These are phyloP conservation scores for Micromys minutus DNA, from an alignment of 2,113 vertebrate genomes.

Conservation along the genomic window DNA sequence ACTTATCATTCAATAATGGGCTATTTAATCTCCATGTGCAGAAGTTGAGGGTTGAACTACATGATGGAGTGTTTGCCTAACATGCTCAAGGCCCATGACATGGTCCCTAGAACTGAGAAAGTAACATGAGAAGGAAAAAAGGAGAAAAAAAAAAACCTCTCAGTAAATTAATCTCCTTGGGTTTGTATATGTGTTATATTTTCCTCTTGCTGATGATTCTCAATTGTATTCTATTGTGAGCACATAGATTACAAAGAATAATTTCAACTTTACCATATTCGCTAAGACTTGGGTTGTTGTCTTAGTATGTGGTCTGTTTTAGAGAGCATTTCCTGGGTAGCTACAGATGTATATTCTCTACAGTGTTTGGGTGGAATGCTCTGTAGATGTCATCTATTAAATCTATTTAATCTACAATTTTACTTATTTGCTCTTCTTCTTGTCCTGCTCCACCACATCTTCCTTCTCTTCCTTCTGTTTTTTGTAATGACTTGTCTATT, in stretches of 20 bases:
- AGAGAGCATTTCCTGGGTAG: no score
- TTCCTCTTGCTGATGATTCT: not conserved
- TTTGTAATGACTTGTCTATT: not conserved
- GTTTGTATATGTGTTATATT: not conserved
- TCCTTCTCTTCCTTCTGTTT: not conserved
- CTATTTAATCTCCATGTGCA: not conserved
- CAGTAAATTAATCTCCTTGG: not conserved
- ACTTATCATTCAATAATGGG: not conserved
- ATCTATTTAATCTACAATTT: not conserved
- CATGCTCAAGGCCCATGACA: not conserved
- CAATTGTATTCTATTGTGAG: not conserved
- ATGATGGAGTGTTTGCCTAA: not conserved
- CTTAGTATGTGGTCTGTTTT: not conserved
- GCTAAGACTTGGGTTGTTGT: not conserved
- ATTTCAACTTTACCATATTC: not conserved
- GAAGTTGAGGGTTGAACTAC: not conserved
- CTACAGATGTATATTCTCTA: not conserved
- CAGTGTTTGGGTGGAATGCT: not conserved
- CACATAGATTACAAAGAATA: not conserved
- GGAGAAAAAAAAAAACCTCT: not conserved
- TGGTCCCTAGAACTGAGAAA: not conserved
- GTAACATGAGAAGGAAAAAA: not conserved
- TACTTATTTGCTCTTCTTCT: not conserved
- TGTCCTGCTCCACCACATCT: not conserved
- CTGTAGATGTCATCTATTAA: not conserved